A percentile compares a stretch with the other conserved stretches of the same genome.
phyloP scores from a whole-genome alignment of 2,113 vertebrate species.

The western clawed frog (Xenopus tropicalis) region UCB_Xtro_10.0 CM004447.2:144855001-144855500 shows the following conservation, averaged over 20 bases:
- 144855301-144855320: conserved; percentile 4
- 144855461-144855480: too few relatives aligned
- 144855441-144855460: background rate
- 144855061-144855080: too few relatives aligned
- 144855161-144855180: conserved; percentile 74
- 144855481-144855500: too few relatives aligned
- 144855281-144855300: conserved; percentile 48
- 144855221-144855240: conserved; percentile 48
- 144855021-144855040: too few relatives aligned
- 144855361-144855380: background rate
- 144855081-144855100: too few relatives aligned
- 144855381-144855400: background rate
- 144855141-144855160: conserved; percentile 53
- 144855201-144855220: conserved; percentile 69
- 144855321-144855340: conserved; percentile 24
- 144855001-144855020: too few relatives aligned
- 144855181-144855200: conserved; percentile 74
- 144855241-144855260: conserved; percentile 56
- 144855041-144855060: too few relatives aligned
- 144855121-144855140: conserved; percentile 53
- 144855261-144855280: conserved; percentile 67
- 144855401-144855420: background rate
- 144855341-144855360: background rate
- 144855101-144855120: too few relatives aligned
- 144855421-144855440: background rate